Evolutionary conservation across 2,797 vertebrate species (phyloP).

Genomic region (Pipistrellus pygmaeus): DNA sequence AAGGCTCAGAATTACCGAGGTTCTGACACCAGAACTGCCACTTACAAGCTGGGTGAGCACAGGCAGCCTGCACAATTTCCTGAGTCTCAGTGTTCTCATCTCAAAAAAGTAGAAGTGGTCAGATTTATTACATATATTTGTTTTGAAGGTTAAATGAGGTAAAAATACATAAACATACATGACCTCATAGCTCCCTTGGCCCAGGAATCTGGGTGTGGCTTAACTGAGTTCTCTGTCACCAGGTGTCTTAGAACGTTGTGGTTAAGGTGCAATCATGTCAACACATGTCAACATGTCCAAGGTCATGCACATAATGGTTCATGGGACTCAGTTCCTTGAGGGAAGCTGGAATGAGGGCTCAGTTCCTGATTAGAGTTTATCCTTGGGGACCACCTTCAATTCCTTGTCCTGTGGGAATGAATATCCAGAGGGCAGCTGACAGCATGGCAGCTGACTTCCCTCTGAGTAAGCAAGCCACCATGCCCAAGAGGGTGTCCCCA

Average conservation of each 20-base stretch:
- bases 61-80: background rate
- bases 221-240: background rate
- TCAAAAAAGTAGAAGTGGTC: background rate
- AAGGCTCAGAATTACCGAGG: background rate
- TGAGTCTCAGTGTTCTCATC: background rate
- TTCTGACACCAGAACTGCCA: background rate
- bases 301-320: background rate
- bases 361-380: background rate
- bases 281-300: background rate
- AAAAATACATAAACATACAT: background rate
- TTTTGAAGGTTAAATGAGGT: background rate
- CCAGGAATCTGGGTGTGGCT: background rate
- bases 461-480: background rate
- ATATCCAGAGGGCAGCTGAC: background rate
- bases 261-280: background rate
- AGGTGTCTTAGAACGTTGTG: background rate
- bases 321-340: background rate
- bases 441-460: background rate
- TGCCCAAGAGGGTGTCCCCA: background rate
- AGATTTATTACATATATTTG: background rate
- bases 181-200: background rate
- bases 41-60: background rate
- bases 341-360: background rate
- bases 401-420: background rate
- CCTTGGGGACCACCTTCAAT: background rate